These are phyloP conservation scores for Dysmachus trigonus DNA, from an alignment of 2,888 invertebrate species.

Conservation along the genomic window DNA sequence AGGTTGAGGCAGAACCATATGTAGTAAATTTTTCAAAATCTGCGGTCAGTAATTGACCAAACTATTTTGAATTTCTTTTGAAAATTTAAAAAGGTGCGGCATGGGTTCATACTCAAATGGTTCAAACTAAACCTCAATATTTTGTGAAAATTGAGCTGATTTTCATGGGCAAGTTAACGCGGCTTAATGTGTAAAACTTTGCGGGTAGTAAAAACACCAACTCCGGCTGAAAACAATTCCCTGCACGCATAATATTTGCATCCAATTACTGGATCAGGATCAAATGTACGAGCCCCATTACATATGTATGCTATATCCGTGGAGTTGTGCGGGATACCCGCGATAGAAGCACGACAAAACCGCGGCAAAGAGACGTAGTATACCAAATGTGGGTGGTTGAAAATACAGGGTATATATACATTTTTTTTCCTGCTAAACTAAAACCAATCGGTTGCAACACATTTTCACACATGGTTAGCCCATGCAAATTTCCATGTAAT, in stretches of 20 bases:
- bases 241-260: constrained; percentile 20
- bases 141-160: background rate
- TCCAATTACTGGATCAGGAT: background rate
- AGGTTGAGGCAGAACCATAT: background rate
- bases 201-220: background rate
- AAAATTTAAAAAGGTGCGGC: background rate
- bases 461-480: constrained; percentile 16
- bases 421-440: background rate
- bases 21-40: background rate
- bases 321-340: background rate
- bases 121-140: background rate
- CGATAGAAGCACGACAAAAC: background rate
- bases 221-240: background rate
- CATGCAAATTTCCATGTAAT: background rate
- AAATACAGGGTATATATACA: too few relatives aligned
- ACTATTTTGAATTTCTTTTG: background rate
- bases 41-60: background rate
- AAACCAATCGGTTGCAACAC: background rate
- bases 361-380: background rate
- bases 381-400: background rate
- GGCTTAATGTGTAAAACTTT: background rate
- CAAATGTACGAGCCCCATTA: background rate
- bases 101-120: background rate
- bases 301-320: background rate
- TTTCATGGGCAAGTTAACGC: background rate